phyloP scores from a whole-genome alignment of 2,113 vertebrate genomes.

The Heterocephalus glaber region DNA sequence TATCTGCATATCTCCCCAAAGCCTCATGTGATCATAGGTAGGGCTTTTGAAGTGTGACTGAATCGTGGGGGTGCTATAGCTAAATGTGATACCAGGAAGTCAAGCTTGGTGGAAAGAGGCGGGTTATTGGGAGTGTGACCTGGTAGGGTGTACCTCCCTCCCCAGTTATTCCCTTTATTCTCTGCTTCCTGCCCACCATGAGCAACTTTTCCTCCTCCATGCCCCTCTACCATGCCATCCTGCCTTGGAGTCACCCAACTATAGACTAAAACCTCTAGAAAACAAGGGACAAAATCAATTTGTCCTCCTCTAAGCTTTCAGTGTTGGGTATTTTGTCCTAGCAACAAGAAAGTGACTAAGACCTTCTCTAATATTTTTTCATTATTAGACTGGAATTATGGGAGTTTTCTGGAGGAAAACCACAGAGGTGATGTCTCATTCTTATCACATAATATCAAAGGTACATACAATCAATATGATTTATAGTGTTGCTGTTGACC shows the following conservation, averaged over 20 bases:
- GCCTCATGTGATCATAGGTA: background rate
- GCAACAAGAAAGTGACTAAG: no score
- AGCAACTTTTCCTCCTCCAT: no score
- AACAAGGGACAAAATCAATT: no score
- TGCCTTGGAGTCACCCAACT: no score
- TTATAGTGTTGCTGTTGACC: background rate
- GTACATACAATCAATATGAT: background rate
- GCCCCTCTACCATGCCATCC: no score
- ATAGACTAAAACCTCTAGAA: no score
- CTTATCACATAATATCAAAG: background rate
- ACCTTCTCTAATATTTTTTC: background rate
- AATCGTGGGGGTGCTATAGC: background rate
- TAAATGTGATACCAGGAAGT: background rate
- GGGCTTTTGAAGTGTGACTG: background rate
- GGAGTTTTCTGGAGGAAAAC: background rate
- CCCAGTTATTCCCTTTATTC: background rate
- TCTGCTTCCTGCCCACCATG: background rate
- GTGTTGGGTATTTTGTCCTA: no score
- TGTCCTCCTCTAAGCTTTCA: no score
- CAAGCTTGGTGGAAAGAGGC: background rate
- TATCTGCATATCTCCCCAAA: background rate
- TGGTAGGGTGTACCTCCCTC: background rate
- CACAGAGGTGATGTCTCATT: background rate
- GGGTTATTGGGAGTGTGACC: background rate
- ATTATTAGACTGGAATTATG: background rate